These are phyloP conservation scores for human (Homo sapiens) DNA, from an alignment of 2,113 vertebrate genomes.

Conservation along the genomic window GRCh38 chr6:101613501-101614000, in stretches of 20 bases:
- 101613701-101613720: background rate
- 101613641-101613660: background rate
- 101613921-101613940: background rate
- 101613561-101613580: background rate
- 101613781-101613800: background rate
- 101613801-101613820: background rate
- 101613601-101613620: background rate
- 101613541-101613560: background rate
- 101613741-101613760: background rate
- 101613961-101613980: background rate
- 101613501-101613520: background rate
- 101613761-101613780: background rate
- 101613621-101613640: background rate
- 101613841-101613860: background rate
- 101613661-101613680: background rate
- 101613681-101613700: background rate
- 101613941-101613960: background rate
- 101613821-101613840: background rate
- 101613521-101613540: background rate
- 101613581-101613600: background rate
- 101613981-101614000: background rate
- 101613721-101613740: background rate
- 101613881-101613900: background rate
- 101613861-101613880: background rate
- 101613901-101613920: background rate